A percentile compares a stretch with the other conserved stretches of the same genome.
Conservation (phyloP, 2,113 vertebrate genomes). For the Crotophaga sulcirostris region DNA sequence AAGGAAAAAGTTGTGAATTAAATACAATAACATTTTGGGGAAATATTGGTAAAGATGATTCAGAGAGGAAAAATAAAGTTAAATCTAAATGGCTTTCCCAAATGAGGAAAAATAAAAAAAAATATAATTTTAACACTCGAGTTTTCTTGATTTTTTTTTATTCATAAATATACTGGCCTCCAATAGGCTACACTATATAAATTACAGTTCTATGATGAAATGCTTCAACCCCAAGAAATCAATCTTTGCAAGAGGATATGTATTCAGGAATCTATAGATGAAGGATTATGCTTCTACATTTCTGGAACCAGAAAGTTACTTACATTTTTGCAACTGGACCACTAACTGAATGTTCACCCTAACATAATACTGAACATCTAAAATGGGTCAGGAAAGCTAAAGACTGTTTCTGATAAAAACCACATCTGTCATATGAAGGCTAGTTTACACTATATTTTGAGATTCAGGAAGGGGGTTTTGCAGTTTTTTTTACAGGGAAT, state of each 20-base stretch:
- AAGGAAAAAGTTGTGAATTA: background rate
- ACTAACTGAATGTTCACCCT: background rate
- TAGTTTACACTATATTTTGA: background rate
- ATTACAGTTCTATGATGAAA: background rate
- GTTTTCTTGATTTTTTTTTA: background rate
- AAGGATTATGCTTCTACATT: background rate
- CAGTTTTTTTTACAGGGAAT: background rate
- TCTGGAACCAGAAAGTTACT: background rate
- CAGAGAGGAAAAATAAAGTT: background rate
- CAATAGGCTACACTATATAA: background rate
- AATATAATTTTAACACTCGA: background rate
- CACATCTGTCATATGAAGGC: background rate
- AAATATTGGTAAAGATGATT: background rate
- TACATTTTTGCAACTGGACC: background rate
- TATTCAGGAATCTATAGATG: background rate
- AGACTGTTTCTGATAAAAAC: background rate
- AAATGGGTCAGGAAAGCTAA: background rate
- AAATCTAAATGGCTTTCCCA: background rate
- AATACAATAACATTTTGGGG: background rate
- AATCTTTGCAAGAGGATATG: background rate
- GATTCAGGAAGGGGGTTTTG: background rate
- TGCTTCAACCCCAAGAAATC: background rate
- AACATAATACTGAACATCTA: background rate
- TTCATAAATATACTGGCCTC: background rate
- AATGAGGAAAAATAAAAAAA: background rate